Conservation (phyloP, 2,888 invertebrate genomes). For the Octodonta nipae region DNA sequence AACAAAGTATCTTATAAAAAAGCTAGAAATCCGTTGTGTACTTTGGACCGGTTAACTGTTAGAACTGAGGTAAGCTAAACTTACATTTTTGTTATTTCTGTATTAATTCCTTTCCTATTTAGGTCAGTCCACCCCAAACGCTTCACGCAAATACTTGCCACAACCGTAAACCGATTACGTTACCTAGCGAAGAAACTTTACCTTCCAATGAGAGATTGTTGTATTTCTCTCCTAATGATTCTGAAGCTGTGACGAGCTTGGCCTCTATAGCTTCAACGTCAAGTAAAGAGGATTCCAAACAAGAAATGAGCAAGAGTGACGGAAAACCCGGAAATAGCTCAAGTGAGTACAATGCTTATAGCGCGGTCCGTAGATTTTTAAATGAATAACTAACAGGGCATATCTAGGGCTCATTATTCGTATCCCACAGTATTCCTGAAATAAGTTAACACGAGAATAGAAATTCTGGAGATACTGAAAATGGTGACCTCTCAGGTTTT, state of each 20-base stretch:
- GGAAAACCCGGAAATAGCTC: conserved; percentile 13
- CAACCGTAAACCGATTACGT: conserved; percentile 26
- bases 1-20: conserved; percentile 26
- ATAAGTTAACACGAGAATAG: no score
- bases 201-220: conserved; percentile 38
- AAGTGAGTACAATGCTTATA: no score
- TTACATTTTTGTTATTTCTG: not conserved
- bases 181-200: conserved; percentile 40
- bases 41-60: conserved; percentile 45
- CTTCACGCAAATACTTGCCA: conserved; percentile 11
- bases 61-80: conserved; percentile 40
- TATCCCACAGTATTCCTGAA: no score
- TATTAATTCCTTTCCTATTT: conserved; percentile 2
- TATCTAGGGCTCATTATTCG: no score
- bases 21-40: conserved; percentile 26
- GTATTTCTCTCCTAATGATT: conserved; percentile 41
- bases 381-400: no score
- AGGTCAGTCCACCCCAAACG: conserved; percentile 11
- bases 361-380: no score
- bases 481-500: no score
- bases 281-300: conserved; percentile 14
- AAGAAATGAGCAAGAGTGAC: conserved; percentile 18
- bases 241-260: conserved; percentile 17
- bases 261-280: conserved; percentile 14
- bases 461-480: no score